Conservation (phyloP, 2,113 vertebrate genomes). For the Thalassarche chlororhynchos region DNA sequence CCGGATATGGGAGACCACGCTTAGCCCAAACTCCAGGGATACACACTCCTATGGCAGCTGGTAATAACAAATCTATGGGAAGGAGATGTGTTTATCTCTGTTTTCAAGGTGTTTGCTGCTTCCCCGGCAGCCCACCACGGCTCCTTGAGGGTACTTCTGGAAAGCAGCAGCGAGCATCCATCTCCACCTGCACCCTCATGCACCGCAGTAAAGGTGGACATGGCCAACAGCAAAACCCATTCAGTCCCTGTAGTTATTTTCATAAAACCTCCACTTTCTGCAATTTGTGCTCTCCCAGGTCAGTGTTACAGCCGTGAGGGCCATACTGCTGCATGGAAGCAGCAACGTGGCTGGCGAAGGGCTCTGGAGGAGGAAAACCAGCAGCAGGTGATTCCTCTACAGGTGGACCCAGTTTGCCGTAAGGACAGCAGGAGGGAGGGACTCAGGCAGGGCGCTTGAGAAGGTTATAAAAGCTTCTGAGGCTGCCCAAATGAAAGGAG, state of each 20-base stretch:
- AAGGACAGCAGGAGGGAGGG: not conserved
- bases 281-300: not conserved
- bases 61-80: not conserved
- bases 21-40: not conserved
- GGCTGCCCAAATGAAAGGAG: not conserved
- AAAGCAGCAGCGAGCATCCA: accelerated
- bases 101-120: not conserved
- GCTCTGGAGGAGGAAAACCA: not conserved
- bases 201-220: not conserved
- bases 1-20: accelerated
- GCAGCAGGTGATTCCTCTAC: not conserved
- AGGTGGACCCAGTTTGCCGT: not conserved
- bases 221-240: not conserved
- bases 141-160: not conserved
- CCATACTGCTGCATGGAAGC: not conserved
- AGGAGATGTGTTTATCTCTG: not conserved
- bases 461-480: not conserved
- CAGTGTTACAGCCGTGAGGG: accelerated
- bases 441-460: not conserved
- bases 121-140: not conserved
- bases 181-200: not conserved
- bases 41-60: not conserved
- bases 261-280: not conserved
- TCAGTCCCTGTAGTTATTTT: not conserved
- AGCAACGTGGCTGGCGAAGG: not conserved